Evolutionary conservation across 2,113 vertebrate genomes (phyloP), one percentile per base, ranked within the genome.

Genomic region (Chamaetylas fuelleborni): DNA sequence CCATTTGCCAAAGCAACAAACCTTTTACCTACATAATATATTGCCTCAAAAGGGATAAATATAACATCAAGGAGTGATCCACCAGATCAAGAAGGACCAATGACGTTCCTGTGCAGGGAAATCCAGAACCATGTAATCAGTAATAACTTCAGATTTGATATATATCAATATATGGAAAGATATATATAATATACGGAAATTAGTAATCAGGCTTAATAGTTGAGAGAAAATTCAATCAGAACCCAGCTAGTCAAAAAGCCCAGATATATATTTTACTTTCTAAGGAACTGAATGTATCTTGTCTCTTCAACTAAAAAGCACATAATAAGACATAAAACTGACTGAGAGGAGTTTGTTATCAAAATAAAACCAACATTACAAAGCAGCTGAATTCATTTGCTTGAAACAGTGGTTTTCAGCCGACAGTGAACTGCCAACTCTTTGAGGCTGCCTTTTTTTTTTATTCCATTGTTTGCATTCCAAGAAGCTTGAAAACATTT

Each of bases 401-500:
- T 92, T 89, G 57, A 91, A 96, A 87, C 92, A 92, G 90, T 80
- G 85, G 66, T 93, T 96, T 95, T 87, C 77, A 88, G 90, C 56
- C 0, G 60, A 86, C 85, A 93, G 33, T 31, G 10, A 60, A 31
- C 67, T 86, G 94, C 79, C 90, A 96, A 33, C 56, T 77, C 76
- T 92, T 71, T n/a, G 24, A 88, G 71, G 62, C 34, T 86, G 92
- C 36, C 3, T 91, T 74, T 48, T 57, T 56, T 45, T 85, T 77
- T 90, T 2, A 81, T 71, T 64, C 64, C n/a, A 90, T 83, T 97
- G 92, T 96, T 94, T 96, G 85, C 88, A 91, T 86, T 97, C 93
- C 85, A 96, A 90, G 85, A 94, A 64, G 67, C 82, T 45, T 81
- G 93, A 94, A 96, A 97, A 96, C 74, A 96, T 88, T 95, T 95